Evolutionary conservation across 2,888 invertebrate species (phyloP).

Genomic region (Azorinus chamasolen): DNA sequence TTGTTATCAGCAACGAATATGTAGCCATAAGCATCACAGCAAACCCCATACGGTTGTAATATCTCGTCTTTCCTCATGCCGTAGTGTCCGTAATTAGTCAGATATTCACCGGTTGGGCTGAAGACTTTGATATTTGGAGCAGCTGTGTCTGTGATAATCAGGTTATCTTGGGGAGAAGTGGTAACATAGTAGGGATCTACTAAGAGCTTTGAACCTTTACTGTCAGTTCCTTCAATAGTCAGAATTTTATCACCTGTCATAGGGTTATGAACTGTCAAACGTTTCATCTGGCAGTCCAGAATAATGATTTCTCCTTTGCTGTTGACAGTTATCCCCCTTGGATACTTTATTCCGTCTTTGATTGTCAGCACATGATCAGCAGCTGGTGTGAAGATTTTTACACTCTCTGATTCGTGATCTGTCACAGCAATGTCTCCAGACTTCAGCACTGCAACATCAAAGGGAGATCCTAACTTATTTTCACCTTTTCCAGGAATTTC

Average conservation of each 20-base stretch:
- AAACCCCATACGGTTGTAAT: constrained; percentile 82
- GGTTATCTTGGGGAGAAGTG: constrained; percentile 75
- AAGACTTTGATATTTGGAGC: constrained; percentile 83
- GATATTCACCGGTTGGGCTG: constrained; percentile 66
- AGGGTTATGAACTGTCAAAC: constrained; percentile 77
- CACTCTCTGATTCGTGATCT: constrained; percentile 79
- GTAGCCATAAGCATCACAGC: constrained; percentile 79
- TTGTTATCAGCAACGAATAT: constrained; percentile 82
- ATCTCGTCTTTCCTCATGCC: constrained; percentile 76
- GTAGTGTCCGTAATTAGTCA: constrained; percentile 78
- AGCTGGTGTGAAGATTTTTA: constrained; percentile 75
- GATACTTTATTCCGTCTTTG: constrained; percentile 77
- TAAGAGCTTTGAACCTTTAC: constrained; percentile 67
- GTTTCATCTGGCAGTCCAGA: constrained; percentile 78
- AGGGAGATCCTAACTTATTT: constrained; percentile 77
- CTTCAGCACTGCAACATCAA: constrained; percentile 79
- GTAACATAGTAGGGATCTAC: constrained; percentile 83
- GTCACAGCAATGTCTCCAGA: constrained; percentile 81
- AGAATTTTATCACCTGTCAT: constrained; percentile 67
- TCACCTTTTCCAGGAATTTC: constrained; percentile 73
- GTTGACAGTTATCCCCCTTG: constrained; percentile 80
- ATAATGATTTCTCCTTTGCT: constrained; percentile 78
- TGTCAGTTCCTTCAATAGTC: constrained; percentile 72
- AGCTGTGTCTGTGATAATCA: constrained; percentile 83
- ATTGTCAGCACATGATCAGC: constrained; percentile 74